Conservation (phyloP, 2,113 vertebrate species). For the Jaculus jaculus region DNA sequence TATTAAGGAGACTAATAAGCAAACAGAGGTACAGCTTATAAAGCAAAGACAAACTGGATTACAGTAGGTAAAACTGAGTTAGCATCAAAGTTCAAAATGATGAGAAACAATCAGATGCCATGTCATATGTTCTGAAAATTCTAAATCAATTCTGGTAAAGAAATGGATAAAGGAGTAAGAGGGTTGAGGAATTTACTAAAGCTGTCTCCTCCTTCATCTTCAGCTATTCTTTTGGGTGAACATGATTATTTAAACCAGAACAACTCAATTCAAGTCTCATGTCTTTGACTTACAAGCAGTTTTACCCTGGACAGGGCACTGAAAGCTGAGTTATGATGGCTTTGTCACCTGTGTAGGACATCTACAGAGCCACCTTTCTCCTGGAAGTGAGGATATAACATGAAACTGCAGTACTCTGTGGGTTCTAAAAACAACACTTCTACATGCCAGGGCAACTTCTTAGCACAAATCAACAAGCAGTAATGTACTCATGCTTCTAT, state of each 20-base stretch:
- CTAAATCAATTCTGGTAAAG: not conserved
- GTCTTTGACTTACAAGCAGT: not conserved
- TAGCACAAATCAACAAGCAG: not conserved
- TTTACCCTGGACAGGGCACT: not conserved
- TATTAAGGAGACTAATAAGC: not conserved
- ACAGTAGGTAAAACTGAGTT: too few relatives aligned
- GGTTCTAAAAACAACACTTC: not conserved
- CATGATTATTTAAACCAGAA: not conserved
- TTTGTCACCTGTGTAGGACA: not conserved
- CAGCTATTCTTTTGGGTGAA: not conserved
- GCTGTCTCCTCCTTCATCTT: not conserved
- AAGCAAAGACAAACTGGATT: not conserved
- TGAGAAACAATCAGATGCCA: constrained; percentile 31
- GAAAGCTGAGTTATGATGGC: not conserved
- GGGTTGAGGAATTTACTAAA: not conserved
- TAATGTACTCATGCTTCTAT: not conserved
- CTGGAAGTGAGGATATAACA: not conserved
- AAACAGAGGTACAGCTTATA: constrained; percentile 18
- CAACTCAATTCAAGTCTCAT: not conserved
- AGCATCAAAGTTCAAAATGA: constrained; percentile 21
- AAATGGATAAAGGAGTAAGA: not conserved
- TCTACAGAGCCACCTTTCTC: not conserved
- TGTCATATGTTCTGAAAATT: not conserved
- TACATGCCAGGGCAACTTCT: not conserved
- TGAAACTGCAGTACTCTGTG: not conserved